Evolutionary conservation across 2,888 invertebrate genomes (phyloP).

Genomic region (Lordiphosa andalusiaca): DNA sequence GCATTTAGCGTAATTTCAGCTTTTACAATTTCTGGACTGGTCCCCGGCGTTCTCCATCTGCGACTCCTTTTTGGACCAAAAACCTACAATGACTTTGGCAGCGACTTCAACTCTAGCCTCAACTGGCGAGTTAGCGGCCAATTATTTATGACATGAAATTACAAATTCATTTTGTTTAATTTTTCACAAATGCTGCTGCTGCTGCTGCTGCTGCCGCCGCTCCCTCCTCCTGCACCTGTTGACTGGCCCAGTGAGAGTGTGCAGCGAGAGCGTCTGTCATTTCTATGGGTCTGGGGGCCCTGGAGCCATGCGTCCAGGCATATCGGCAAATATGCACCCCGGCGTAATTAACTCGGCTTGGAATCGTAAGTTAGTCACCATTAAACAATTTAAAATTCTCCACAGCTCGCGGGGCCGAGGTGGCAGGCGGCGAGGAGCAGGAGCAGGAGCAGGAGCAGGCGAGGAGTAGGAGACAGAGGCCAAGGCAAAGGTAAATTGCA

Average conservation of each 20-base stretch:
- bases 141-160: constrained; percentile 80
- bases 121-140: constrained; percentile 71
- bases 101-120: constrained; percentile 23
- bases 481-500: constrained; percentile 76
- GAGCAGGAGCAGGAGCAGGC: constrained; percentile 20
- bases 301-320: constrained; percentile 42
- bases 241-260: constrained; percentile 50
- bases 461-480: constrained; percentile 24
- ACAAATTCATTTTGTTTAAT: constrained; percentile 80
- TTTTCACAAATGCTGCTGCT: constrained; percentile 70
- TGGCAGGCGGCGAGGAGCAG: constrained; percentile 5
- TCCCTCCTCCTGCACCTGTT: constrained; percentile 50
- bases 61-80: constrained; percentile 37
- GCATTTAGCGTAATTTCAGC: constrained; percentile 81
- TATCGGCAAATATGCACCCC: constrained; percentile 76
- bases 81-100: constrained; percentile 26
- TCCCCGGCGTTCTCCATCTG: constrained; percentile 29
- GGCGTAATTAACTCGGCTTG: constrained; percentile 74
- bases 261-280: constrained; percentile 36
- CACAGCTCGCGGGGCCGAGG: constrained; percentile 52
- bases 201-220: not conserved
- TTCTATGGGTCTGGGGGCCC: constrained; percentile 61
- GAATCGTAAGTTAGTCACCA: constrained; percentile 76
- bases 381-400: constrained; percentile 75
- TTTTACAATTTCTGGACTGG: constrained; percentile 68